Conservation (phyloP, 2,797 vertebrate species). For the Dipus sagitta region DNA sequence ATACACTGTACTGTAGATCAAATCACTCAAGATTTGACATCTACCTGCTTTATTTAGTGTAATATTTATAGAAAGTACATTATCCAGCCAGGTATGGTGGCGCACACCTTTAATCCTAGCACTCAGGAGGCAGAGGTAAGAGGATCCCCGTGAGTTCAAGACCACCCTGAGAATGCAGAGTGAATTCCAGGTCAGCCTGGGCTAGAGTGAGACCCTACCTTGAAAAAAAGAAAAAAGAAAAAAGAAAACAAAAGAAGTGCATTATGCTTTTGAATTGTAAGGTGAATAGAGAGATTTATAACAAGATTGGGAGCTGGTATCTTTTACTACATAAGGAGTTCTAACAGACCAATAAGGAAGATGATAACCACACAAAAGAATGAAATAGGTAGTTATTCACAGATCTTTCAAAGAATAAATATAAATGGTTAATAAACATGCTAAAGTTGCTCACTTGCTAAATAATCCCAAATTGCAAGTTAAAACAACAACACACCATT, state of each 20-base stretch:
- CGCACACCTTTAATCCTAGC: too few relatives aligned
- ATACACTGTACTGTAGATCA: neutral
- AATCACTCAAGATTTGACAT: neutral
- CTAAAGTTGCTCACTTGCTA: neutral
- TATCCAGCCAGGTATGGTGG: too few relatives aligned
- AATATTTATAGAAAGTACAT: neutral
- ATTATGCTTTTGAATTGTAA: neutral
- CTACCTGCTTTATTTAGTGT: constrained; percentile 9
- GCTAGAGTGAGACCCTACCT: too few relatives aligned
- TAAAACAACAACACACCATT: neutral
- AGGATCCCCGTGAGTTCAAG: too few relatives aligned
- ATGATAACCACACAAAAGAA: neutral
- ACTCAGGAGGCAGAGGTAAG: too few relatives aligned
- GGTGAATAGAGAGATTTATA: constrained; percentile 14
- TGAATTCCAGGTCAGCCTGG: too few relatives aligned
- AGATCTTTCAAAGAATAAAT: constrained; percentile 22
- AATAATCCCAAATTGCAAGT: constrained; percentile 1
- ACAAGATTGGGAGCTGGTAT: neutral
- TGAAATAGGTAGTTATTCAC: neutral
- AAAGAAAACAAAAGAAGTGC: neutral
- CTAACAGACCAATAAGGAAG: constrained; percentile 16
- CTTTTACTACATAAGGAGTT: neutral
- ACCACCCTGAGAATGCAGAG: too few relatives aligned
- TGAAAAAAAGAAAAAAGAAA: too few relatives aligned
- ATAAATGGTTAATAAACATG: constrained; percentile 24